A percentile compares a stretch with the other conserved stretches of the same genome.
These are phyloP conservation scores for Drosophila macrospina DNA, from an alignment of 2,888 invertebrate genomes.

Conservation along the genomic window DNA sequence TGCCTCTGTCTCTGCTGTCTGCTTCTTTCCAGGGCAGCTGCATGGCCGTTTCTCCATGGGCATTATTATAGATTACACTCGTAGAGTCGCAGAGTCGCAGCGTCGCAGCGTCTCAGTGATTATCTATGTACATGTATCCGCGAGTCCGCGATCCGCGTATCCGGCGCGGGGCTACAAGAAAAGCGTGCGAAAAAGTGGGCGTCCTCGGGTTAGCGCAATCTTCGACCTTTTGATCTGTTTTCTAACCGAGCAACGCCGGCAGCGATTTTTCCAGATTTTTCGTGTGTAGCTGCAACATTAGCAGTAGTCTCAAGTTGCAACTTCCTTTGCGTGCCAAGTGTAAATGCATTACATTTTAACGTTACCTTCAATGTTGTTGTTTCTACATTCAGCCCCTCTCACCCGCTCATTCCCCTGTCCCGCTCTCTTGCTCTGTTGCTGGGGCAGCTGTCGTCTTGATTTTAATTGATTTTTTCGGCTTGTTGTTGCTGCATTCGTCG, in stretches of 20 bases:
- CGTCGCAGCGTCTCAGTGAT: constrained; percentile 36
- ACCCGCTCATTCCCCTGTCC: constrained; percentile 1
- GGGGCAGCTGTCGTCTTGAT: constrained; percentile 55
- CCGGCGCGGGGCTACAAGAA: constrained; percentile 59
- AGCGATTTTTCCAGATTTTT: constrained; percentile 21
- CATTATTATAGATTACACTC: constrained; percentile 65
- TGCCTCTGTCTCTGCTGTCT: too few relatives aligned
- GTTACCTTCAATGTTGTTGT: constrained; percentile 68
- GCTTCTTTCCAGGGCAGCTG: constrained; percentile 34
- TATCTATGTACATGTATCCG: constrained; percentile 64
- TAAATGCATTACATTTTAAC: constrained; percentile 77
- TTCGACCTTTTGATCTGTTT: constrained; percentile 82
- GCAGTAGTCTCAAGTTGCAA: constrained; percentile 64
- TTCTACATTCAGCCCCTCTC: not conserved
- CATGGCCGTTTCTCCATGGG: constrained; percentile 24
- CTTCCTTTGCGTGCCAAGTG: constrained; percentile 82
- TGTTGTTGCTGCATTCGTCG: constrained; percentile 54
- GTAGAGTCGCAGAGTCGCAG: too few relatives aligned
- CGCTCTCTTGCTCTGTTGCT: constrained; percentile 6
- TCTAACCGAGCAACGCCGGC: constrained; percentile 46
- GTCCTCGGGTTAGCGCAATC: constrained; percentile 76
- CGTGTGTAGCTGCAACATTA: constrained; percentile 55
- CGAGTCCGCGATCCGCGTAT: constrained; percentile 56
- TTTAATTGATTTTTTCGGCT: constrained; percentile 73
- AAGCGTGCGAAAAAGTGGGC: constrained; percentile 82